Base-by-base conservation (phyloP, 2,797 vertebrate genomes). In the Myotis myotis region DNA sequence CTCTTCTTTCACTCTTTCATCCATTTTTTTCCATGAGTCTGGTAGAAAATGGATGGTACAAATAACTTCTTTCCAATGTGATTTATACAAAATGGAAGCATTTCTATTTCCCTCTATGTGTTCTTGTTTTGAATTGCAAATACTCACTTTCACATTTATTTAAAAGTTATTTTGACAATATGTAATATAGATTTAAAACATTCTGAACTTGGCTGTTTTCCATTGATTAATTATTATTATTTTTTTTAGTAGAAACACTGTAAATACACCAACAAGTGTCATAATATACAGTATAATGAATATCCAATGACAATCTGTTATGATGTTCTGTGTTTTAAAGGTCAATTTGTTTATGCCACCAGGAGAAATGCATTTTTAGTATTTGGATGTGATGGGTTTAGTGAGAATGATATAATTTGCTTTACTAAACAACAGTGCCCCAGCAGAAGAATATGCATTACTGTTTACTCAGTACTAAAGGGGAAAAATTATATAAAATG, bases 201-300 rank as follows among this genome's bases (percentile, higher is more conserved):
- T 98, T 98, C 87, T 97, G 93, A 97, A 97, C 93, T 71, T 97
- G 97, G 83, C 95, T 97, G 94, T 98, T 98, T 97, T 97, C 85
- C 96, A 97, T 96, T 98, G 93, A 96, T 98, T 97, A 96, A 70
- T 95, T 96, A 87, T 94, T 36, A 36, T 98, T 98, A n/a, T n/a
- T 96, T 97, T 97, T 96, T 97, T 97, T 93, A 92, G 87, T 60
- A 88, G 89, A 96, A 97, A 86, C 97, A 98, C 97, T 97, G 96
- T 98, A 98, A 98, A 98, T 97, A 98, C 36, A 97, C 94, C 81
- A 97, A 97, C 96, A 97, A 98, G 98, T 98, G 97, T 97, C 97
- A 98, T 98, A 98, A 98, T 97, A 98, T 98, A 98, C 97, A 98
- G 96, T 96, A 93, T 97, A 95, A 97, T 87, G 97, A 97, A 97